phyloP scores from a whole-genome alignment of 2,888 invertebrate species.

The Hirtodrosophila trivittata region DNA sequence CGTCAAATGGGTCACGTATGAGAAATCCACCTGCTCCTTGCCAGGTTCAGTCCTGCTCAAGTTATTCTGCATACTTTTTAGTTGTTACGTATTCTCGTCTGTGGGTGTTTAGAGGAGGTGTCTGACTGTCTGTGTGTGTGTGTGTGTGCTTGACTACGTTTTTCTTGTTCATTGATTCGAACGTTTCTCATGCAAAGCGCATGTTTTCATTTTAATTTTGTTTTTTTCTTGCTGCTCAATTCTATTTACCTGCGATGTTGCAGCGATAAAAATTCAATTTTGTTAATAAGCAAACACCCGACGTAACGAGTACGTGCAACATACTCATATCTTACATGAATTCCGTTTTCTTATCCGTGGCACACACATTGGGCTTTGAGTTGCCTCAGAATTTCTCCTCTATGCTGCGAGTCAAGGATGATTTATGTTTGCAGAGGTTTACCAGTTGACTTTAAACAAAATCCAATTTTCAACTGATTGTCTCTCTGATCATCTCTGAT shows the following conservation, averaged over 20 bases:
- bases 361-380: conserved; percentile 46
- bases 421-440: too few species aligned
- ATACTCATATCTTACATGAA: conserved; percentile 26
- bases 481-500: too few species aligned
- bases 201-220: conserved; percentile 14
- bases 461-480: too few species aligned
- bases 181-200: conserved; percentile 39
- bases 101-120: too few species aligned
- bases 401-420: conserved; percentile 1
- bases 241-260: conserved; percentile 38
- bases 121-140: conserved; percentile 8
- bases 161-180: conserved; percentile 75
- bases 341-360: conserved; percentile 40
- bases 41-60: conserved; percentile 13
- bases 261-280: conserved; percentile 76
- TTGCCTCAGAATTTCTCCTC: conserved; percentile 27
- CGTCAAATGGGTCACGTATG: conserved; percentile 72
- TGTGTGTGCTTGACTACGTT: conserved; percentile 45
- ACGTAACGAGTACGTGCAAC: conserved; percentile 7
- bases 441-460: too few species aligned
- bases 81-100: conserved; percentile 15
- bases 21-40: neutral
- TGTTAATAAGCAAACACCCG: conserved; percentile 54
- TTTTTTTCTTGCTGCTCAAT: conserved; percentile 21
- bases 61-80: conserved; percentile 66